Base-by-base conservation (phyloP, 1,140 invertebrate genomes). In the Eriosoma lanigerum region DNA sequence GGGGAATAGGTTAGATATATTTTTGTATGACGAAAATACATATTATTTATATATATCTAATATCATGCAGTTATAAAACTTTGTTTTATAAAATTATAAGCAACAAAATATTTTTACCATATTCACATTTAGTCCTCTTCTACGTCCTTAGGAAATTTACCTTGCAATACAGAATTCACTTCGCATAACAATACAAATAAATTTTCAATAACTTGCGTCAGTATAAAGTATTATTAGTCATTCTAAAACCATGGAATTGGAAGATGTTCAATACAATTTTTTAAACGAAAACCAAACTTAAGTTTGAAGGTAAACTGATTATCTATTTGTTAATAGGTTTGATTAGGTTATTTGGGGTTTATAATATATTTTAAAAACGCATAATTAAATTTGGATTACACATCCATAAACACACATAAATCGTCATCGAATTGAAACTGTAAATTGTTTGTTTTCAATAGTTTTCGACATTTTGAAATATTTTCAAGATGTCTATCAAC, bases 131-230 rank as follows among this genome's bases (percentile, higher is more conserved):
- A 38, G 32, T 38, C 13, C 10, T 38, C 19, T 64, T 38, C 62
- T 9, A n/a, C 8, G 66, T 68, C 66, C 66, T 68, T 68, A 68
- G 13, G 15, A 64, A 17, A 68, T 48, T 68, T 68, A 68, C 38
- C 44, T 68, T 68, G 38, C 21, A 9, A 0, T 68, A 48, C 8
- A 24, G 21, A 68, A 48, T 68, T 68, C 44, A 21, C 21, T 68
- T 24, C 19, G 64, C 32, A 68, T 68, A 68, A 68, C 17, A 68
- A 68, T 48, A 24, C 21, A 68, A 46, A 48, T 6, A 68, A 6
- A 68, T 68, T 48, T 26, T 26, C 21, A 68, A 48, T 26, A 48
- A 68, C 38, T 68, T 48, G 21, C 21, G 66, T 68, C 21, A 48
- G 24, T 6, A 48, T 10, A 13, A 10, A 48, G 13, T 15, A 48